A percentile compares a stretch with the other conserved stretches of the same genome.
Conservation (phyloP, 2,797 vertebrate species). For the Neosalanx taihuensis region DNA sequence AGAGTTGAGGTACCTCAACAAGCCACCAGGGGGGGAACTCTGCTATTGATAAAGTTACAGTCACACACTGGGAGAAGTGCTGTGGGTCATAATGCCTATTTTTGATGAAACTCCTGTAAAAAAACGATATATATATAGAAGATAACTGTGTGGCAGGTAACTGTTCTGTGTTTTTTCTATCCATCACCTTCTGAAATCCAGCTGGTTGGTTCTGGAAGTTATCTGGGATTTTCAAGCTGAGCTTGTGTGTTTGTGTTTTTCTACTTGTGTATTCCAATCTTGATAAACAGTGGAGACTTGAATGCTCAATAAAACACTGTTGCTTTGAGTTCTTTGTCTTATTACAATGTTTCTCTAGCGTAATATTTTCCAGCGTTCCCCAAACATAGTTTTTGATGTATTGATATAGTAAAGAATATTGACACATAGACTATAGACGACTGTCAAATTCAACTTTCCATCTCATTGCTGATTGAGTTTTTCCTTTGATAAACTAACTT, state of each 20-base stretch:
- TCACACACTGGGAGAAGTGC: not conserved
- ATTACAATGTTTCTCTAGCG: not conserved
- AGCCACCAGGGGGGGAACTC: conserved; percentile 57
- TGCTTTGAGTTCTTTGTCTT: not conserved
- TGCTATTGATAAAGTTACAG: conserved; percentile 4
- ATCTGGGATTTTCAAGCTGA: conserved; percentile 49
- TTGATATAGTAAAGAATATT: not conserved
- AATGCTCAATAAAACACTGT: conserved; percentile 59
- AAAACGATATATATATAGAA: conserved; percentile 9
- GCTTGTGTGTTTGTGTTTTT: conserved; percentile 48
- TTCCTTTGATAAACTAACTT: not conserved
- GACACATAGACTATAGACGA: conserved; percentile 1
- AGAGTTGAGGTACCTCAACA: not conserved
- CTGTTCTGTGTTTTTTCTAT: conserved; percentile 22
- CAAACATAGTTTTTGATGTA: not conserved
- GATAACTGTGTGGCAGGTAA: conserved; percentile 33
- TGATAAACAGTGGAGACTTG: conserved; percentile 45
- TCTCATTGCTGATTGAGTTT: not conserved
- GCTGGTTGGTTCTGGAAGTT: not conserved
- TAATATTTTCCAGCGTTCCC: not conserved
- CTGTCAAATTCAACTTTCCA: not conserved
- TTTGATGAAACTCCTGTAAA: conserved; percentile 27
- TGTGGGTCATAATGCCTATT: conserved; percentile 21
- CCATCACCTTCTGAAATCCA: conserved; percentile 12
- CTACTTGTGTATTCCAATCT: conserved; percentile 52